Percentiles rank a stretch among this genome's conserved stretches.
phyloP scores from a whole-genome alignment of 37 sponge, comb jelly and placozoan species.

The Tethya wilhelma region DNA sequence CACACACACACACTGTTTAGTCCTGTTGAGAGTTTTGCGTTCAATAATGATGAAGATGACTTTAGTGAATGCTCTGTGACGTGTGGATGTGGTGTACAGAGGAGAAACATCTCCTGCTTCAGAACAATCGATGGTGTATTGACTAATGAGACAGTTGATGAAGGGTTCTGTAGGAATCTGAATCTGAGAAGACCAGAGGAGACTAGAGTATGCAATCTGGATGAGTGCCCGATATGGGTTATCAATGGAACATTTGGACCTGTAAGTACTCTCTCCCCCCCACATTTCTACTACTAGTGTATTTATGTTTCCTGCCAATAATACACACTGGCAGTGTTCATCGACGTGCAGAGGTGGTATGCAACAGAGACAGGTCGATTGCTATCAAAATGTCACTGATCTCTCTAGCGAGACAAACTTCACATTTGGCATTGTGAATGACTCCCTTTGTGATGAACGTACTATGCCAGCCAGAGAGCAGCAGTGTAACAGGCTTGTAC shows the following conservation, averaged over 20 bases:
- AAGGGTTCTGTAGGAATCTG: background rate
- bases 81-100: constrained; percentile 29
- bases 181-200: background rate
- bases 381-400: too few species aligned
- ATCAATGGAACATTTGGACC: background rate
- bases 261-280: too few species aligned
- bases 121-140: background rate
- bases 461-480: too few species aligned
- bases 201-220: background rate
- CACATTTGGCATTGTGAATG: too few species aligned
- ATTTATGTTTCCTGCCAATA: too few species aligned
- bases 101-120: background rate
- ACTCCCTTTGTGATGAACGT: too few species aligned
- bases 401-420: too few species aligned
- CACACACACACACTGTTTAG: background rate
- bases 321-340: constrained; percentile 3
- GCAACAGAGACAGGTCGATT: background rate
- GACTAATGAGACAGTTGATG: background rate
- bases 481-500: too few species aligned
- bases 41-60: background rate
- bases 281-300: too few species aligned
- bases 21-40: background rate
- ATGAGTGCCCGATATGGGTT: background rate
- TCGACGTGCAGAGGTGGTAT: constrained; percentile 28
- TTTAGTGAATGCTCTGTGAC: constrained; percentile 18